phyloP scores from a whole-genome alignment of 2,113 vertebrate genomes.

The Toxotes jaculatrix region DNA sequence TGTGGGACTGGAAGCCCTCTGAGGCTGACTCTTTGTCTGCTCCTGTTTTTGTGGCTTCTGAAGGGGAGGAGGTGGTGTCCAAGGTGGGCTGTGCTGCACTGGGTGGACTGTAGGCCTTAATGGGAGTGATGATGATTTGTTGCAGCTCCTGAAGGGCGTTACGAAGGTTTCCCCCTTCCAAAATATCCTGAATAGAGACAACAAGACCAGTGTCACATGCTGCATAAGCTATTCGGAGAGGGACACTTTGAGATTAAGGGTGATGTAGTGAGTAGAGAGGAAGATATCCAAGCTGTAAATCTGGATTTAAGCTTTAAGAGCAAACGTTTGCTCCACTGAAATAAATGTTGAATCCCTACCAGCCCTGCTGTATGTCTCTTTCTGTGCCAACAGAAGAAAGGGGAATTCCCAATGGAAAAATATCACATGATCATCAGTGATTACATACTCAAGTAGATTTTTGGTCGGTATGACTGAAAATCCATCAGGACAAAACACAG shows the following conservation, averaged over 20 bases:
- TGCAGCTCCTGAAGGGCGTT: constrained; percentile 94
- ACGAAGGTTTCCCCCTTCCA: constrained; percentile 94
- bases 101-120: constrained; percentile 88
- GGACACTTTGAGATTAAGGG: background rate
- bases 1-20: constrained; percentile 87
- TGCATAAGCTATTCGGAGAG: background rate
- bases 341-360: background rate
- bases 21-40: constrained; percentile 85
- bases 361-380: background rate
- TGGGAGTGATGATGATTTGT: constrained; percentile 93
- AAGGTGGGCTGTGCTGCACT: constrained; percentile 78
- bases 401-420: constrained; percentile 17
- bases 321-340: constrained; percentile 12
- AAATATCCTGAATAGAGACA: constrained; percentile 86
- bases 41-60: constrained; percentile 80
- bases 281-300: background rate
- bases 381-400: constrained; percentile 29
- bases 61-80: constrained; percentile 66
- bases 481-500: background rate
- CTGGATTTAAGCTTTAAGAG: background rate
- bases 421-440: constrained; percentile 14
- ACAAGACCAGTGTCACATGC: background rate
- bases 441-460: constrained; percentile 4
- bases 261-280: background rate
- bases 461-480: constrained; percentile 9